Base-by-base conservation (phyloP, 1,140 invertebrate genomes). In the Heliconius himera region DNA sequence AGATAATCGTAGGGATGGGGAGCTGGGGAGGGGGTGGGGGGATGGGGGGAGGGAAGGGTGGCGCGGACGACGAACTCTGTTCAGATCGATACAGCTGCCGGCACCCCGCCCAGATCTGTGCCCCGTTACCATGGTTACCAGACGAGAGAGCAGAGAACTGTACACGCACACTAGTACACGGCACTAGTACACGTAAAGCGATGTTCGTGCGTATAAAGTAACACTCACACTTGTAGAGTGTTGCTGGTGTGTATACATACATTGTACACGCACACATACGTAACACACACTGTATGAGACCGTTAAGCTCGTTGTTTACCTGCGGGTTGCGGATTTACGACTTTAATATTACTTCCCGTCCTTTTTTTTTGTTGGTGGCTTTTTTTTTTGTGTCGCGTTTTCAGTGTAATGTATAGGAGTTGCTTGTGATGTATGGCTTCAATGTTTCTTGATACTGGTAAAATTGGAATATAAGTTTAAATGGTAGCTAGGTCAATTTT, bases 61-160 rank as follows among this genome's bases (percentile, higher is more conserved):
- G 74, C 77, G 83, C 87, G 91, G 90, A 82, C 91, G 90, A 77
- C 91, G 91, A 93, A 93, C 91, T 85, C 86, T 83, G 84, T 82
- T 85, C 88, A 91, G 91, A 92, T 93, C 91, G 91, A 93, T 93
- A 93, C 90, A 92, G 91, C 90, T 91, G 90, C 90, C 88, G 81
- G 83, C 81, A 83, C 76, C 81, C 84, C 85, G 88, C 86, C 89
- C 88, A 84, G 85, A 81, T 70, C 76, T 81, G 79, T 56, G 79
- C 71, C 70, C 75, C 75, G 82, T 83, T 51, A 74, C 82, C 73
- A 81, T 83, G 73, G 80, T 33, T 77, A 83, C 82, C 73, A 74
- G 70, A 76, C 74, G 49, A 49, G 49, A 73, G 77, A 75, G 54
- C 54, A 76, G 76, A 72, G 38, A 20, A 66, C 60, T 76, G 9